These are phyloP conservation scores for Apomyelois bistriatella DNA, from an alignment of 2,888 invertebrate genomes.

Conservation along the genomic window DNA sequence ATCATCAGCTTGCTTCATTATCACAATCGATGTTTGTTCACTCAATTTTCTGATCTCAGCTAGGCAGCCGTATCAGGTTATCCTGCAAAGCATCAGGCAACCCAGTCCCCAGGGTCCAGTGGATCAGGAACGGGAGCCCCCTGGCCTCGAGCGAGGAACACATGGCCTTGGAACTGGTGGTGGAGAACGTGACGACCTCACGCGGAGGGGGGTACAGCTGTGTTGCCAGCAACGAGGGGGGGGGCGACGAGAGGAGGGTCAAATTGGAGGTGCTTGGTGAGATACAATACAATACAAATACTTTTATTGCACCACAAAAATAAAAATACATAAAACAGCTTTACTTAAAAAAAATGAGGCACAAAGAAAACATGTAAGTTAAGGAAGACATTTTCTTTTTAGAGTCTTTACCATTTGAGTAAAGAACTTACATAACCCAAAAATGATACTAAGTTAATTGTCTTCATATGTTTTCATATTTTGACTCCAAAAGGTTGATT, in stretches of 20 bases:
- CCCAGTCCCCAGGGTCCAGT: constrained; percentile 78
- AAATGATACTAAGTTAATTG: no score
- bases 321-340: no score
- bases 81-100: constrained; percentile 79
- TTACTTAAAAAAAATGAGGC: no score
- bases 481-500: no score
- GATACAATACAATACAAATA: no score
- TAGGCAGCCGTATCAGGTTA: constrained; percentile 47
- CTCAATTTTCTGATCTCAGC: constrained; percentile 34
- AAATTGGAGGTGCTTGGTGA: constrained; percentile 63
- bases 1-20: no score
- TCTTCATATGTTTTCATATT: no score
- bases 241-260: constrained; percentile 53
- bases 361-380: no score
- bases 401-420: no score
- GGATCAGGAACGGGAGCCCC: constrained; percentile 72
- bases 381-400: no score
- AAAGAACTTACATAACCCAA: no score
- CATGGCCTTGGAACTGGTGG: constrained; percentile 45
- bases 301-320: no score
- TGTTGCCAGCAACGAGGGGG: constrained; percentile 77
- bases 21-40: background rate
- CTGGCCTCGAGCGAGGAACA: constrained; percentile 37
- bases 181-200: constrained; percentile 36
- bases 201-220: constrained; percentile 78